Evolutionary conservation across 1,140 invertebrate genomes (phyloP), one percentile per base, ranked within the genome.

Genomic region (Bursaphelenchus mucronatus): DNA sequence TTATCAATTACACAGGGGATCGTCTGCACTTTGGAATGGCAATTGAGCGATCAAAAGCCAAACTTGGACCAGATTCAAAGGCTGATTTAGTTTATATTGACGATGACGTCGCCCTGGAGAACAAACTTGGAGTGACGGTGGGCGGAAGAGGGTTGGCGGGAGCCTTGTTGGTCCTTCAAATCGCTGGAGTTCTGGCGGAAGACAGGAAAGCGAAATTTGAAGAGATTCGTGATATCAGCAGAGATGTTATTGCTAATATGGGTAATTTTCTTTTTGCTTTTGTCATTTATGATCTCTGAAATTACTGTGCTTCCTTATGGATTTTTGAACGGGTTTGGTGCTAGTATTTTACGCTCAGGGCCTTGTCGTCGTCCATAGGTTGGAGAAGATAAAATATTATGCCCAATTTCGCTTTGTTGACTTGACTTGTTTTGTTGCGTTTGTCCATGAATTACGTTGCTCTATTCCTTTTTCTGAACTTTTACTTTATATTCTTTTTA

Each of bases 1-100:
- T 91, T 8, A 87, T 88, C 10, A 93, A 92, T 83, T 92, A 93
- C 78, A 92, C 90, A 7, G 90, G 15, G 83, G 76, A 83, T 83
- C 47, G 81, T 85, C 68, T 87, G 87, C 0, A 83, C 88, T 49
- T 86, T 87, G 82, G 88, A 87, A 82, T 79, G 69, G 76, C 87
- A 85, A 85, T 89, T 10, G 86, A 86, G 65, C 86, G 87, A 89
- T 91, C 76, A 87, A 88, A 58, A 88, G 88, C 0, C 83, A 87
- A 17, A 75, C 17, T 67, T 6, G 58, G 64, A 44, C 51, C 70
- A 44, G 54, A 55, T 30, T 2, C 54, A n/a, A 55, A 39, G 15
- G 13, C 19, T 13, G 54, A 55, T 55, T 55, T 55, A 6, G 64
- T 78, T 39, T 70, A 65, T 13, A 63, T 77, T 15, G 79, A 63